phyloP scores from a whole-genome alignment of 1,140 invertebrate species.

The Tetraneura akinire region DNA sequence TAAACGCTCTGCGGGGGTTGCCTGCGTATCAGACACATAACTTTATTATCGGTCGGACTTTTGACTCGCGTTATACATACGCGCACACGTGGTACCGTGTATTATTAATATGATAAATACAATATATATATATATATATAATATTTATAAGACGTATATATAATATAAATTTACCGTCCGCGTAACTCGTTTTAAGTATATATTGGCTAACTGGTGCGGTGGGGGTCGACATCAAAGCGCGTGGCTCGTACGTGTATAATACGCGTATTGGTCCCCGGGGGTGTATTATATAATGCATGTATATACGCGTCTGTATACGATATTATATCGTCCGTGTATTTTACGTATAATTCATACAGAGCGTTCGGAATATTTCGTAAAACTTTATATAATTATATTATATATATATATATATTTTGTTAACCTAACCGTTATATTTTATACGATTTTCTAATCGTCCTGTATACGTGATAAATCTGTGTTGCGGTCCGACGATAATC shows the following conservation, averaged over 20 bases:
- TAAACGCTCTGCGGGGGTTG: background rate
- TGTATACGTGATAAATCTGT: too few relatives aligned
- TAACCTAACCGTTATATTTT: too few relatives aligned
- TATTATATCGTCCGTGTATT: background rate
- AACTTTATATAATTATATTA: too few relatives aligned
- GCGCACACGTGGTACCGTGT: too few relatives aligned
- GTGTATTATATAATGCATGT: background rate
- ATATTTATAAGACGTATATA: background rate
- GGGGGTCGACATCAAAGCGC: slow-evolving; percentile 10
- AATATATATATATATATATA: background rate
- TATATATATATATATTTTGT: too few relatives aligned
- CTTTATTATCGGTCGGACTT: slow-evolving; percentile 19
- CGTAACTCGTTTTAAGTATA: background rate
- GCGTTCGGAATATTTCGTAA: too few relatives aligned
- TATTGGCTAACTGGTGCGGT: background rate
- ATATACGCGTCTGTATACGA: background rate
- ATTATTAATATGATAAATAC: too few relatives aligned
- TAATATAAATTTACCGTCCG: background rate
- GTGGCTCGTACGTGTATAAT: background rate
- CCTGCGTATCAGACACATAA: background rate
- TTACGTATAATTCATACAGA: background rate
- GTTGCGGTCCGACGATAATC: slow-evolving; percentile 30
- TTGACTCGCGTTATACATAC: background rate
- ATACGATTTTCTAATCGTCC: too few relatives aligned
- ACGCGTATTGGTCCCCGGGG: slow-evolving; percentile 1